These are phyloP conservation scores for Megathymus violae DNA, from an alignment of 1,140 invertebrate genomes.

Conservation along the genomic window DNA sequence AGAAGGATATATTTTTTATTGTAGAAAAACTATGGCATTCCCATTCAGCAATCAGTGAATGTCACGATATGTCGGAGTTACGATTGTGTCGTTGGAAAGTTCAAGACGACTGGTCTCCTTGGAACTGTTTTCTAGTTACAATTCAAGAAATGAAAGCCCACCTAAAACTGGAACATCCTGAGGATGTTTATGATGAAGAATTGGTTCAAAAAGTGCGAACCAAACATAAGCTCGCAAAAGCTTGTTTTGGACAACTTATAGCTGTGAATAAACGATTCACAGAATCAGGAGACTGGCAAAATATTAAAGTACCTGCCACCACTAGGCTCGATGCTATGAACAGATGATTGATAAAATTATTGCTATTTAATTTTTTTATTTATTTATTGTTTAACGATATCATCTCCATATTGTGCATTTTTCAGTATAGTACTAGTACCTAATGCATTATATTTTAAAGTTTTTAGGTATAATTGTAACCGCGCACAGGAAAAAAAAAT, in stretches of 20 bases:
- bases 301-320: conserved; percentile 59
- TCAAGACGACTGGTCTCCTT: conserved; percentile 87
- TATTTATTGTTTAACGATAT: too few species aligned
- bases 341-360: conserved; percentile 33
- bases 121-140: conserved; percentile 89
- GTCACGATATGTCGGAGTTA: conserved; percentile 84
- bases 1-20: conserved; percentile 86
- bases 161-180: conserved; percentile 78
- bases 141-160: conserved; percentile 86
- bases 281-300: conserved; percentile 69
- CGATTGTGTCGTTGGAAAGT: conserved; percentile 85
- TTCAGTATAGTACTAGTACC: too few species aligned
- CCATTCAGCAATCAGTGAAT: conserved; percentile 86
- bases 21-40: conserved; percentile 88
- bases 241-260: conserved; percentile 74
- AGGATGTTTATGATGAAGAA: conserved; percentile 84
- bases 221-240: conserved; percentile 77
- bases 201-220: conserved; percentile 74
- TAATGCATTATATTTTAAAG: conserved; percentile 1
- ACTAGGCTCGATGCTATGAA: conserved; percentile 61
- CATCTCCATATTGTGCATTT: too few species aligned
- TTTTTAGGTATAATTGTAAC: conserved; percentile 5
- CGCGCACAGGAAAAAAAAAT: too few species aligned
- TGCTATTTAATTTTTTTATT: conserved; percentile 51
- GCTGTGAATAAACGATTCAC: conserved; percentile 69